Evolutionary conservation across 2,797 vertebrate genomes (phyloP).

Genomic region (Hypotaenidia okinawae): DNA sequence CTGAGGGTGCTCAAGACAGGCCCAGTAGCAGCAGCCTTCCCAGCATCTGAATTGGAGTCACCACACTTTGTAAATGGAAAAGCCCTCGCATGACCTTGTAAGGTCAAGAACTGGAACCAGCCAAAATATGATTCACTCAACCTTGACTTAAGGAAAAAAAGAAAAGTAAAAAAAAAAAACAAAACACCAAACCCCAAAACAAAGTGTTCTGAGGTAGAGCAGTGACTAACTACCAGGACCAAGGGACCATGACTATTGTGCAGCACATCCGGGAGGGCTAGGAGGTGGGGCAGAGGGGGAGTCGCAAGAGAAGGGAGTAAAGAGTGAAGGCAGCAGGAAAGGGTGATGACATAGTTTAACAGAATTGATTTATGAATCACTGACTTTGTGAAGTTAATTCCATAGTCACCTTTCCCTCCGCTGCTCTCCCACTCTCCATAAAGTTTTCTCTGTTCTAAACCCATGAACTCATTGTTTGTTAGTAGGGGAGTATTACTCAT

Average conservation of each 20-base stretch:
- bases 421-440: slow-evolving; percentile 3
- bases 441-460: slow-evolving; percentile 39
- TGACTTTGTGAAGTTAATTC: slow-evolving; percentile 51
- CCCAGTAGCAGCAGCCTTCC: not conserved
- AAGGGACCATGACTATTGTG: not conserved
- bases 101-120: slow-evolving; percentile 3
- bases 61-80: not conserved
- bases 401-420: not conserved
- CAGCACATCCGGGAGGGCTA: not conserved
- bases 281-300: not conserved
- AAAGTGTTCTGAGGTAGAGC: not conserved
- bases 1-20: not conserved
- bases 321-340: slow-evolving; percentile 33
- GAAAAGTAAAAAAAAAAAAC: too few relatives aligned
- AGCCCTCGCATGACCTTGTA: not conserved
- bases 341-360: slow-evolving; percentile 44
- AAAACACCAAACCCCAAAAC: not conserved
- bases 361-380: slow-evolving; percentile 58
- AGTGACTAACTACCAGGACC: slow-evolving; percentile 28
- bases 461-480: slow-evolving; percentile 62
- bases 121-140: not conserved
- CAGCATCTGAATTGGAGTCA: not conserved
- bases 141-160: not conserved
- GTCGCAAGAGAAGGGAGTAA: not conserved
- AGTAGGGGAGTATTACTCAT: slow-evolving; percentile 63